These are phyloP conservation scores for Dromococcyx pavoninus DNA, from an alignment of 2,797 vertebrate species.

Conservation along the genomic window DNA sequence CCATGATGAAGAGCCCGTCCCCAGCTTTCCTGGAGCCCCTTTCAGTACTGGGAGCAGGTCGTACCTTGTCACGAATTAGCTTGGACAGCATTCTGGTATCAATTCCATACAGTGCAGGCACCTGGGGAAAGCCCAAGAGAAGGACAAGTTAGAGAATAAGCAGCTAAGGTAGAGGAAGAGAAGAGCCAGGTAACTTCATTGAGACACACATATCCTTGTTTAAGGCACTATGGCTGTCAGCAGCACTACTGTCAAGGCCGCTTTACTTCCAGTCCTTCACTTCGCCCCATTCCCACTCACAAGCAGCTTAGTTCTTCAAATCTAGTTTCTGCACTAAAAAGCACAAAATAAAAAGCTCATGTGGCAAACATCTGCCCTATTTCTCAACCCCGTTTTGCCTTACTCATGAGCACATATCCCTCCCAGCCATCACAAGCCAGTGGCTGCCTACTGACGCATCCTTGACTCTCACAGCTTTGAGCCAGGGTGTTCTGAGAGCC, in stretches of 20 bases:
- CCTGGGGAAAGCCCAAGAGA: slow-evolving; percentile 72
- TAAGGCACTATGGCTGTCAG: background rate
- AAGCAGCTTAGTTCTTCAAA: background rate
- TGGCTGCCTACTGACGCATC: background rate
- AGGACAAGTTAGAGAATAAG: background rate
- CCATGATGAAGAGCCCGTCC: too few species aligned
- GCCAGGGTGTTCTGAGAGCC: background rate
- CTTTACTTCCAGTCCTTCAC: background rate
- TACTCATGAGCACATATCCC: background rate
- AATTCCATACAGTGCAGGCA: slow-evolving; percentile 92
- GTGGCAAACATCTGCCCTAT: background rate
- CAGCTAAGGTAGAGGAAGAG: background rate
- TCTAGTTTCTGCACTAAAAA: background rate
- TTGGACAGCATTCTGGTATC: slow-evolving; percentile 96
- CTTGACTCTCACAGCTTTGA: background rate
- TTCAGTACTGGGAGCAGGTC: background rate
- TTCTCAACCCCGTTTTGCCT: background rate
- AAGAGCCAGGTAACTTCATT: background rate
- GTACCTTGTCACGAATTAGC: slow-evolving; percentile 91
- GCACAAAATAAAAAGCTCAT: background rate
- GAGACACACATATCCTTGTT: background rate
- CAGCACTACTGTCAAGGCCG: background rate
- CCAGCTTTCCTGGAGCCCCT: too few species aligned
- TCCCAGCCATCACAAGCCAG: background rate
- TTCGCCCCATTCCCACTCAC: background rate